Percentiles rank a stretch among this genome's conserved stretches.
phyloP scores from a whole-genome alignment of 2,888 invertebrate species.

The Arge pagana region DNA sequence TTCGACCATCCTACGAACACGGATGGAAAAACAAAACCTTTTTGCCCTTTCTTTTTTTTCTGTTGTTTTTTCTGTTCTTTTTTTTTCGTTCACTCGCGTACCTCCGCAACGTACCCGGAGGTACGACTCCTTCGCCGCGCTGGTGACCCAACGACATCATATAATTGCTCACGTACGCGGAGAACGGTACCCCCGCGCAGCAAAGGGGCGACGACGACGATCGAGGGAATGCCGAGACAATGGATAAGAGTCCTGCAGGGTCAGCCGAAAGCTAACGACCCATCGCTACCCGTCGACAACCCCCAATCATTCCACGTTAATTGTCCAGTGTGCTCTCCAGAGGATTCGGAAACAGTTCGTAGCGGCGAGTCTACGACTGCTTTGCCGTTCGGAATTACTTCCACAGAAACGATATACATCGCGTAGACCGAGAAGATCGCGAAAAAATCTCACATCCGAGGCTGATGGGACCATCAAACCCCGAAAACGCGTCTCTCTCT shows the following conservation, averaged over 20 bases:
- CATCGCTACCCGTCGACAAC: constrained; percentile 33
- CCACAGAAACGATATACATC: too few relatives aligned
- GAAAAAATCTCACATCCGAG: too few relatives aligned
- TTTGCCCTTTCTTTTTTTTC: constrained; percentile 19
- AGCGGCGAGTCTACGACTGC: too few relatives aligned
- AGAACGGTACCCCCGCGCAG: too few relatives aligned
- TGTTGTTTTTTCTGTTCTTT: constrained; percentile 3
- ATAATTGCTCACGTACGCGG: constrained; percentile 50
- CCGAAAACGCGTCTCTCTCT: too few relatives aligned
- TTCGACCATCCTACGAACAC: constrained; percentile 15
- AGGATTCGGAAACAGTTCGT: too few relatives aligned
- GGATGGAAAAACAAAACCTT: constrained; percentile 9
- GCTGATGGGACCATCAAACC: too few relatives aligned
- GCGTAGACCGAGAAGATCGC: too few relatives aligned
- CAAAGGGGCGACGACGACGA: constrained; percentile 28
- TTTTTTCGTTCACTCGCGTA: constrained; percentile 4
- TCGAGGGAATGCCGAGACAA: constrained; percentile 32
- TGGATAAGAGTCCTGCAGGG: constrained; percentile 43
- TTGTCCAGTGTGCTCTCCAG: constrained; percentile 34
- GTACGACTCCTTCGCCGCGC: constrained; percentile 21
- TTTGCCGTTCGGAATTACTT: too few relatives aligned
- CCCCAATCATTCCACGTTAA: constrained; percentile 50
- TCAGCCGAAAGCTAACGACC: constrained; percentile 51
- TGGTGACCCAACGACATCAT: constrained; percentile 14
- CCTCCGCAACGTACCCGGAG: constrained; percentile 15